Base-by-base conservation (phyloP, 1,140 invertebrate species). In the Orchesella cincta region DNA sequence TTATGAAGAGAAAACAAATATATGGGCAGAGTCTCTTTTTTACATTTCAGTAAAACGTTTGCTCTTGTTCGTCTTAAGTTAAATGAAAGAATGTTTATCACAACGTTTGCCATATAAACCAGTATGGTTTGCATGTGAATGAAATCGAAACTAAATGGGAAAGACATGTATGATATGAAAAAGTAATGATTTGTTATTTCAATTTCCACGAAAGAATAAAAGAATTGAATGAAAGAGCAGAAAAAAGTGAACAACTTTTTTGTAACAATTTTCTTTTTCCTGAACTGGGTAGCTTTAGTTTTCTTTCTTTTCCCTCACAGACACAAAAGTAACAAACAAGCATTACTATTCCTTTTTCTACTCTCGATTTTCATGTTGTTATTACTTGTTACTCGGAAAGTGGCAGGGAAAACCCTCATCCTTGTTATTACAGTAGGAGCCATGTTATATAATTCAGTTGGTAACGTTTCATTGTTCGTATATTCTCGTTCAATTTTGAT, bases 361-460 rank as follows among this genome's bases (percentile, higher is more conserved):
- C 33, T 67, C 31, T 14, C 62, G 23, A 18, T 16, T 67, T 67
- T 57, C 23, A 57, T 57, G 12, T 67, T 67, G 14, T 67, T 67
- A 67, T 67, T 67, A 57, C 31, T 67, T 67, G 62, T 67, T 67
- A 33, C 31, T 67, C 62, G 23, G n/a, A 31, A 23, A 67, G 62
- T 67, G 62, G 28, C 62, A 67, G 62, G 26, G 8, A 67, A 67
- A 67, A 33, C 26, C 29, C 31, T 29, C 12, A 31, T 33, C 14
- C 31, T 67, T 67, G 54, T 57, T 57, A 57, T 57, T 16, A 57
- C 23, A n/a, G 26, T 5, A 57, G 3, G 14, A 16, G 54, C 14
- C 14, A 67, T 67, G 62, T 67, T 67, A 29, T 67, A 67, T 67
- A 67, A 67, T 67, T 67, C 62, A 67, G 62, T 14, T 67, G 62